phyloP scores from a whole-genome alignment of 2,797 vertebrate species.

The Typhlichthys subterraneus region DNA sequence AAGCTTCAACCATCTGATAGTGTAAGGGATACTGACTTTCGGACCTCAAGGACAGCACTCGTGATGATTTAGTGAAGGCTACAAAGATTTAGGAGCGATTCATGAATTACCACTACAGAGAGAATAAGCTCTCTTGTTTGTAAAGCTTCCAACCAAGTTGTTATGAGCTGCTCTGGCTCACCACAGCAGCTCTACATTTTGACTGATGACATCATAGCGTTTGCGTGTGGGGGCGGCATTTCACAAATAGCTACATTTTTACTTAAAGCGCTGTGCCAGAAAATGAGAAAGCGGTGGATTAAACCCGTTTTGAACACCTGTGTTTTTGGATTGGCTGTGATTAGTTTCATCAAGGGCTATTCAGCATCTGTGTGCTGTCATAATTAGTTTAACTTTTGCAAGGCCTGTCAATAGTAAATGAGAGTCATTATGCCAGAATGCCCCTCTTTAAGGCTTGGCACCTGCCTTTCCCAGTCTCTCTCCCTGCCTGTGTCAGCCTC shows the following conservation, averaged over 20 bases:
- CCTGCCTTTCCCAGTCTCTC: slow-evolving; percentile 59
- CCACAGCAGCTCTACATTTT: slow-evolving; percentile 17
- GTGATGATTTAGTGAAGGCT: neutral
- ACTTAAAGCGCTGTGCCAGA: slow-evolving; percentile 37
- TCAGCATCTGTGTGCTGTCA: slow-evolving; percentile 80
- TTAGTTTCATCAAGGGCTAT: slow-evolving; percentile 84
- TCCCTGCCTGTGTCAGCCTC: slow-evolving; percentile 66
- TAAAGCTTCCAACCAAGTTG: slow-evolving; percentile 9
- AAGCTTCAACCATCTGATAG: neutral
- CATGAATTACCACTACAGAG: slow-evolving; percentile 34
- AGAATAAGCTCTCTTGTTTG: slow-evolving; percentile 15
- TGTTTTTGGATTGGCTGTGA: slow-evolving; percentile 80
- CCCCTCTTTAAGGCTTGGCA: slow-evolving; percentile 76
- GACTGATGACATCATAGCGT: slow-evolving; percentile 9
- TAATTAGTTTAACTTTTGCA: slow-evolving; percentile 83
- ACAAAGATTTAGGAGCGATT: slow-evolving; percentile 13
- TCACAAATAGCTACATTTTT: slow-evolving; percentile 39
- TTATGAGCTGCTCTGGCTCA: neutral
- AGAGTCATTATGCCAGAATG: slow-evolving; percentile 79
- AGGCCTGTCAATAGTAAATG: slow-evolving; percentile 80
- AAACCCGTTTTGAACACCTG: slow-evolving; percentile 79
- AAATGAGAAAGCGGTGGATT: slow-evolving; percentile 61
- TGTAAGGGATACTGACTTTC: slow-evolving; percentile 1
- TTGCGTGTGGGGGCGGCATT: slow-evolving; percentile 1
- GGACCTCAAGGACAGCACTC: slow-evolving; percentile 1